Conservation (phyloP, 1,140 invertebrate genomes). For the Tetramorium parvispinum region DNA sequence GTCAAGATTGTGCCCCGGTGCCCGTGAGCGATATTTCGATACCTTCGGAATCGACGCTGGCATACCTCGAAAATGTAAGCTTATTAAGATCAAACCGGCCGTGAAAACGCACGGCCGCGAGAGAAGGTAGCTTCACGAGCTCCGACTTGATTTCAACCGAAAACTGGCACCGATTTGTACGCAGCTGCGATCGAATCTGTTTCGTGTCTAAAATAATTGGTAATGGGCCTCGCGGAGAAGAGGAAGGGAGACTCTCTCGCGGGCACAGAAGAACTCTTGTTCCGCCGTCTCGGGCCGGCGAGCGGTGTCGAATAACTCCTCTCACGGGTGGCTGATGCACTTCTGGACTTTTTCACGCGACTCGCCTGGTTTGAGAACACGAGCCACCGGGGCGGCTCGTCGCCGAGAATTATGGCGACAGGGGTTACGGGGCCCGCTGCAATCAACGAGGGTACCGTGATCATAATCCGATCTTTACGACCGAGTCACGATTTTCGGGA, state of each 20-base stretch:
- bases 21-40: constrained; percentile 40
- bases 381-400: constrained; percentile 35
- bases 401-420: constrained; percentile 69
- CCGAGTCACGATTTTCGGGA: neutral
- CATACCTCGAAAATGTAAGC: neutral
- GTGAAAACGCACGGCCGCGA: neutral
- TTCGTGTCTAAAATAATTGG: neutral
- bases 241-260: neutral
- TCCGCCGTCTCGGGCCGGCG: constrained; percentile 42
- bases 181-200: neutral
- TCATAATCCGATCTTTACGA: constrained; percentile 28
- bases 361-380: constrained; percentile 63
- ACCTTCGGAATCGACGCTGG: constrained; percentile 23
- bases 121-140: neutral
- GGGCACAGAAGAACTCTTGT: constrained; percentile 61
- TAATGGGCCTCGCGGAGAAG: neutral
- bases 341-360: constrained; percentile 61
- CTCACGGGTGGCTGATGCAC: constrained; percentile 29
- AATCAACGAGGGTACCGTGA: constrained; percentile 36
- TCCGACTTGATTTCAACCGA: too few relatives aligned
- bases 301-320: constrained; percentile 64
- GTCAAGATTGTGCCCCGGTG: constrained; percentile 59
- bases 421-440: constrained; percentile 51
- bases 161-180: neutral
- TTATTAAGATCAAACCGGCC: neutral